These are phyloP conservation scores for Nesometra sesokonis DNA, from an alignment of 35 echinoderm and acorn worm species.

Conservation along the genomic window DNA sequence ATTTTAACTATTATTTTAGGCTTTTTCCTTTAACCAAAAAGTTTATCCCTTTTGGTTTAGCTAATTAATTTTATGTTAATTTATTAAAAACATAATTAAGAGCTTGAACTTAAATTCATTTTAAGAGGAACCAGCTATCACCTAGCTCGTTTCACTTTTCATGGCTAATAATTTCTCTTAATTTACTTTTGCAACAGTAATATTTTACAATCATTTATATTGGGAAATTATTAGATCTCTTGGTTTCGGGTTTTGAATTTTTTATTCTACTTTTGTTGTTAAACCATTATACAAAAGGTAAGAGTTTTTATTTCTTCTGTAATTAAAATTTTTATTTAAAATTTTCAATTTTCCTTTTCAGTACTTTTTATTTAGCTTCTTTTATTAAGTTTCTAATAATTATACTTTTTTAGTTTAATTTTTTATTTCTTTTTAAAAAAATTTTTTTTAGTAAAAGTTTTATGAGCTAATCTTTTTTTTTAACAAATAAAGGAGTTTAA, in stretches of 20 bases:
- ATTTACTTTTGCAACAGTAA: not conserved
- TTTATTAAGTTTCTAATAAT: not conserved
- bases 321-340: no score
- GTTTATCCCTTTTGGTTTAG: not conserved
- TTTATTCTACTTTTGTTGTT: not conserved
- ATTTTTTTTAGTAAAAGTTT: conserved; percentile 6
- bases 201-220: not conserved
- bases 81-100: not conserved
- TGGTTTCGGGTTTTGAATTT: not conserved
- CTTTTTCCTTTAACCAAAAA: not conserved
- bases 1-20: not conserved
- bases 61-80: not conserved
- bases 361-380: conserved; percentile 22
- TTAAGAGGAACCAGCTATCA: not conserved
- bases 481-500: not conserved
- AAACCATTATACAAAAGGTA: not conserved
- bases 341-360: conserved; percentile 51
- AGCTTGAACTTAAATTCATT: not conserved
- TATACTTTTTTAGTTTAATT: not conserved
- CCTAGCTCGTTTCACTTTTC: not conserved
- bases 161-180: not conserved
- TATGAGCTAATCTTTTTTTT: not conserved
- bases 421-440: conserved; percentile 2
- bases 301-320: not conserved
- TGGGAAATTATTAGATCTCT: not conserved